Evolutionary conservation across 2,797 vertebrate species (phyloP).

Genomic region (Sylvilagus floridanus): DNA sequence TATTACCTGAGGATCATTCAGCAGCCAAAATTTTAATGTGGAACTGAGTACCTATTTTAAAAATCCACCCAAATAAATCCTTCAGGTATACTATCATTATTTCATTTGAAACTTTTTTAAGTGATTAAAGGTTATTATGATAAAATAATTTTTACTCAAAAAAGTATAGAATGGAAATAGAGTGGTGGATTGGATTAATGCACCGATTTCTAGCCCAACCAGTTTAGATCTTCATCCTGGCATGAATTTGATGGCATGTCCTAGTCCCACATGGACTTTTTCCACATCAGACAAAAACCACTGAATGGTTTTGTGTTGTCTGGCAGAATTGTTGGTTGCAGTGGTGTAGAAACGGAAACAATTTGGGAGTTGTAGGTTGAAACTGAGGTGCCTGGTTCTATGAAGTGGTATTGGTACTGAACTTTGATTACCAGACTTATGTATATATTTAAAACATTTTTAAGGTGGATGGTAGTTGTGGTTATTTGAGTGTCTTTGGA

Average conservation of each 20-base stretch:
- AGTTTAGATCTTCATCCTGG: conserved; percentile 73
- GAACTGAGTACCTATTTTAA: conserved; percentile 52
- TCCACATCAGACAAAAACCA: conserved; percentile 84
- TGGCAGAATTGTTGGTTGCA: conserved; percentile 78
- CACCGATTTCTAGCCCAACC: conserved; percentile 61
- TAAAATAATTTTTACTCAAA: conserved; percentile 49
- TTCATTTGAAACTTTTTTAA: conserved; percentile 19
- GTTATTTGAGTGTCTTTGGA: conserved; percentile 71
- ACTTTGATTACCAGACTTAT: conserved; percentile 72
- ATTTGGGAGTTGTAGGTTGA: conserved; percentile 79
- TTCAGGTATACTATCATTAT: not conserved
- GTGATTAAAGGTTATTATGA: conserved; percentile 12
- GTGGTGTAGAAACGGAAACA: conserved; percentile 79
- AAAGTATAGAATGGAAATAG: conserved; percentile 64
- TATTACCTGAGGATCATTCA: conserved; percentile 2
- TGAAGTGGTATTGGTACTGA: conserved; percentile 80
- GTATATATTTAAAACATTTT: conserved; percentile 76
- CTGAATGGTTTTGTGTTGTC: conserved; percentile 79
- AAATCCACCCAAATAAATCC: conserved; percentile 12
- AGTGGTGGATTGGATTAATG: conserved; percentile 48
- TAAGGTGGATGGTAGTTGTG: conserved; percentile 71
- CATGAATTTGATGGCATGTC: conserved; percentile 75
- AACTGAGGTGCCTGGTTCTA: conserved; percentile 77
- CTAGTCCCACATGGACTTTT: conserved; percentile 73
- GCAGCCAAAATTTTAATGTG: conserved; percentile 30